Evolutionary conservation across 2,888 invertebrate genomes (phyloP).

Genomic region (Microchrysa polita): DNA sequence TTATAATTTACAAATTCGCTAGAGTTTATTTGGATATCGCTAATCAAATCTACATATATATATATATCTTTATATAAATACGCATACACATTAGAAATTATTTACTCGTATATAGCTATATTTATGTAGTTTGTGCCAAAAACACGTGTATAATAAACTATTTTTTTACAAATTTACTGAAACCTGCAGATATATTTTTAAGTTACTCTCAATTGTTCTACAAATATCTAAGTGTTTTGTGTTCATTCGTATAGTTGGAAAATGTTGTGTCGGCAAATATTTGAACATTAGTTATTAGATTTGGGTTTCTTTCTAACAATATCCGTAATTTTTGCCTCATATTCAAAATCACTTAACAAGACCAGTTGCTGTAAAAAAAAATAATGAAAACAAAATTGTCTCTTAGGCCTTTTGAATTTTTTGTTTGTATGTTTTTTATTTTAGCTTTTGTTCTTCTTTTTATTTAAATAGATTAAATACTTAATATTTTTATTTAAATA

Average conservation of each 20-base stretch:
- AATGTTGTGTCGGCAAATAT: slow-evolving; percentile 7
- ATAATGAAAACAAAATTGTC: slow-evolving; percentile 19
- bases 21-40: neutral
- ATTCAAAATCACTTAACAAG: neutral
- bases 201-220: neutral
- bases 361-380: slow-evolving; percentile 7
- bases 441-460: neutral
- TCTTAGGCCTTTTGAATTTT: slow-evolving; percentile 42
- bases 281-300: slow-evolving; percentile 24
- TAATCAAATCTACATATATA: neutral
- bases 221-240: neutral
- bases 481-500: slow-evolving; percentile 37
- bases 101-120: no score
- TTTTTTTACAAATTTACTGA: slow-evolving; percentile 3
- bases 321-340: neutral
- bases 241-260: slow-evolving; percentile 2
- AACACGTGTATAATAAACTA: slow-evolving; percentile 13
- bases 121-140: neutral
- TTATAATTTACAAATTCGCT: no score
- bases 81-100: no score
- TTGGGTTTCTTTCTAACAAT: slow-evolving; percentile 10
- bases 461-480: slow-evolving; percentile 21
- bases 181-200: neutral
- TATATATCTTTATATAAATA: no score
- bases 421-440: slow-evolving; percentile 29